Evolutionary conservation across 2,797 vertebrate species (phyloP), one percentile per base, ranked within the genome.

Genomic region (Halcyon leucocephala): DNA sequence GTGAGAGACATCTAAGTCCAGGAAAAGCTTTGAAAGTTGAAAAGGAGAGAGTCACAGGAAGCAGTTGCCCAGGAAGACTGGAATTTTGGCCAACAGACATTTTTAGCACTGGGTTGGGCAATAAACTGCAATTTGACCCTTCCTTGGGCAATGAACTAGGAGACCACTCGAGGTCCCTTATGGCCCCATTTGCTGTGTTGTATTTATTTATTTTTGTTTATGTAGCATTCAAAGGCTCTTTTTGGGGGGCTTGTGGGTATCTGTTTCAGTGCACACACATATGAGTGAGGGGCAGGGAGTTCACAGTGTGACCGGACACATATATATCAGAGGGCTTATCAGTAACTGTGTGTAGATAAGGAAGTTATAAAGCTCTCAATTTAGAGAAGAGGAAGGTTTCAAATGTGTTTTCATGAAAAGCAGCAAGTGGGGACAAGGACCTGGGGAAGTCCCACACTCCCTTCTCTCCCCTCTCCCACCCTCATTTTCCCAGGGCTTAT

Each of bases 141-240:
- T 48, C 55, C 44, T 89, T 77, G 60, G 64, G 48, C 55, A 35
- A 25, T 74, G 71, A 92, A 52, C 37, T 22, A 31, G 71, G 61
- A 86, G 66, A 85, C 57, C 48, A 31, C 62, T 79, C 0, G 2
- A 54, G 31, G 74, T 92, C 81, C 74, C 84, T 90, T 35, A 14
- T 62, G 84, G 49, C 71, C 37, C 71, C 67, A 41, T 87, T 87
- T 94, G 95, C 65, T 82, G 39, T 39, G n/a, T 41, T 77, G 41
- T 82, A 44, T 67, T 69, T 62, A 65, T 92, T 94, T 96, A 61
- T 66, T 82, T 81, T 49, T 93, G 82, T 94, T 95, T 74, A 78
- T 71, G 64, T 35, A 83, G 41, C 52, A 39, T 94, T 89, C 73
- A 44, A 91, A 89, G 22, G 28, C 39, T 84, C 6, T 77, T 60